Percentiles rank a stretch among this genome's conserved stretches.
Conservation (phyloP, 2,797 vertebrate genomes). For the Botia almorhae region DNA sequence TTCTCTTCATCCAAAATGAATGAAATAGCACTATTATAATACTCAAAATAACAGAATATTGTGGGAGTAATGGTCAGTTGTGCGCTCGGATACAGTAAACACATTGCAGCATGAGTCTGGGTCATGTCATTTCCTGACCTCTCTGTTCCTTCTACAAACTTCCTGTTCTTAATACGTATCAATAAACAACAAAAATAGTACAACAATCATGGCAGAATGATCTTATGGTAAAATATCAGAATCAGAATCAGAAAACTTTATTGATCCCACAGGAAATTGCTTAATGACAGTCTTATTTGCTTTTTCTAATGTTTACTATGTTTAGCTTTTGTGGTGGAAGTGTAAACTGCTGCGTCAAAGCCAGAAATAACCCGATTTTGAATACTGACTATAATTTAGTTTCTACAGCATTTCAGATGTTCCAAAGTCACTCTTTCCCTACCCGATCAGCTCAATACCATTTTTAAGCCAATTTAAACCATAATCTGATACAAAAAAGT, state of each 20-base stretch:
- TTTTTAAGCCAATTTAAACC: neutral
- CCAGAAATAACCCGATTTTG: neutral
- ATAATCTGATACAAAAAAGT: slow-evolving; percentile 60
- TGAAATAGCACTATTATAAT: neutral
- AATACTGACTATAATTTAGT: neutral
- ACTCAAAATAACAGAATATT: no score
- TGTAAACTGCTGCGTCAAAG: neutral
- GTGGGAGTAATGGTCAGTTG: no score
- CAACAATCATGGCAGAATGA: no score
- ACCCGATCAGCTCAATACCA: neutral
- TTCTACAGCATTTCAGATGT: slow-evolving; percentile 1
- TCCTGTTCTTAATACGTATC: neutral
- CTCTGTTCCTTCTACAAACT: neutral
- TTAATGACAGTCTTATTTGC: neutral
- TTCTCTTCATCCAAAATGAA: neutral
- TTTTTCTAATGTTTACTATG: neutral
- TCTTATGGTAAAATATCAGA: neutral
- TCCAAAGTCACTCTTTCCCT: neutral
- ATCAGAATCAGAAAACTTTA: no score
- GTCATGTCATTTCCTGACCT: neutral
- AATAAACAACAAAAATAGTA: no score
- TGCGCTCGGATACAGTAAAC: no score
- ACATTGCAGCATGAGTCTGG: no score
- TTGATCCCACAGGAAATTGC: no score
- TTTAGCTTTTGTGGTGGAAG: neutral